Evolutionary conservation across 2,113 vertebrate species (phyloP).

Genomic region (Pelobates fuscus): DNA sequence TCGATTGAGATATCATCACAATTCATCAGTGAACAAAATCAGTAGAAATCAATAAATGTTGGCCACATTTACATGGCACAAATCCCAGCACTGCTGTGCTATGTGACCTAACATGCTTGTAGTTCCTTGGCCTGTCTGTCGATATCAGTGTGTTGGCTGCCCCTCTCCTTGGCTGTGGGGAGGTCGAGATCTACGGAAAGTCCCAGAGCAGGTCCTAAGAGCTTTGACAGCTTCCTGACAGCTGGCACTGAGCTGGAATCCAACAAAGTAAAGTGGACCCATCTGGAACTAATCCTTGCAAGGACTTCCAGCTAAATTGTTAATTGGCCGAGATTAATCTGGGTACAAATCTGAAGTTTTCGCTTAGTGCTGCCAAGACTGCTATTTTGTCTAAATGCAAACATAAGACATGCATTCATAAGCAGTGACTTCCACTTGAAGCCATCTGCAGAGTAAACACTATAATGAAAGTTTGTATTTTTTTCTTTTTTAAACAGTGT

Average conservation of each 20-base stretch:
- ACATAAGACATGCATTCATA: constrained; percentile 4
- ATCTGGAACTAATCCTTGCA: constrained; percentile 35
- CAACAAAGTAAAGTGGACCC: constrained; percentile 23
- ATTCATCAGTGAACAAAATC: too few relatives aligned
- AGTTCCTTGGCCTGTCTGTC: not conserved
- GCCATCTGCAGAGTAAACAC: not conserved
- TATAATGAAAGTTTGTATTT: too few relatives aligned
- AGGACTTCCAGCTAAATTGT: constrained; percentile 30
- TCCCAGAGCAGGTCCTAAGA: not conserved
- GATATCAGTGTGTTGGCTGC: not conserved
- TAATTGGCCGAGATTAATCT: constrained; percentile 37
- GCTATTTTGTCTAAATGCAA: constrained; percentile 28
- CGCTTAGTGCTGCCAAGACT: constrained; percentile 9
- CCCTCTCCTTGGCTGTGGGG: not conserved
- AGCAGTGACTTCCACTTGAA: not conserved
- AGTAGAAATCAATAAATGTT: too few relatives aligned
- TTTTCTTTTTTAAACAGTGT: too few relatives aligned
- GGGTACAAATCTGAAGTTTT: constrained; percentile 25
- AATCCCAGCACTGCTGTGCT: not conserved
- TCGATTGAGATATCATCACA: too few relatives aligned
- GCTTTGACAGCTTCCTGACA: constrained; percentile 36
- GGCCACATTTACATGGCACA: too few relatives aligned
- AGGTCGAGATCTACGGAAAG: not conserved
- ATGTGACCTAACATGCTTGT: constrained; percentile 3
- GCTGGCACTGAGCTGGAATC: constrained; percentile 32